Conservation (phyloP, 2,113 vertebrate species). For the Barnardius zonarius region DNA sequence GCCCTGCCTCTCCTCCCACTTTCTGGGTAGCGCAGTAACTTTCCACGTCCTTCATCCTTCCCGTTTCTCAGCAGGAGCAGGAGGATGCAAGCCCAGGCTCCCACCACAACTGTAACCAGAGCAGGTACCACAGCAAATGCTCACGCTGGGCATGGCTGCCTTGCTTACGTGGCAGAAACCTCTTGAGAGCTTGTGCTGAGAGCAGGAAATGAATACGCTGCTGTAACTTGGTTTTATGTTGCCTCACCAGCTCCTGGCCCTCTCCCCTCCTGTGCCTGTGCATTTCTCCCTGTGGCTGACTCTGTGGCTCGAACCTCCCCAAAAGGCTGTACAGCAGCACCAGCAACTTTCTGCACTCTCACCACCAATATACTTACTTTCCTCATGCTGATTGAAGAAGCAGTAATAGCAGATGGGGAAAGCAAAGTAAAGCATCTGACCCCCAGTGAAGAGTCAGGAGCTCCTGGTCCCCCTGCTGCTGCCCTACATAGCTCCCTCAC, state of each 20-base stretch:
- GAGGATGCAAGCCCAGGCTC: neutral
- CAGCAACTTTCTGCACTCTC: neutral
- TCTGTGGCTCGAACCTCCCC: neutral
- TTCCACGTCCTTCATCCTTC: neutral
- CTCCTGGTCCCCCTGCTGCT: neutral
- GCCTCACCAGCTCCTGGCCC: neutral
- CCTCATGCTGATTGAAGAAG: neutral
- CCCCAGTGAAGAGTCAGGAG: neutral
- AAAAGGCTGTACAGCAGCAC: neutral
- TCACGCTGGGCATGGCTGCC: fast-evolving
- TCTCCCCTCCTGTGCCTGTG: neutral
- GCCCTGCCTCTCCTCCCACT: fast-evolving
- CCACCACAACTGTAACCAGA: neutral
- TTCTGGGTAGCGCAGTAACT: neutral
- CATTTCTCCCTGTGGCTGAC: neutral
- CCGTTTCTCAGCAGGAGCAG: neutral
- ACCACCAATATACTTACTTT: neutral
- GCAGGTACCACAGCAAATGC: neutral
- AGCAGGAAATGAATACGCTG: neutral
- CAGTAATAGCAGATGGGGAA: neutral
- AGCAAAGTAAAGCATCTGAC: fast-evolving
- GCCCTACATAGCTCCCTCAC: neutral
- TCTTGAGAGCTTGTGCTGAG: neutral
- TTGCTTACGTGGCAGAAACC: neutral
- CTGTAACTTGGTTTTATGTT: neutral